Base-by-base conservation (phyloP, 2,797 vertebrate genomes). In the Gadopsis bispinosus region DNA sequence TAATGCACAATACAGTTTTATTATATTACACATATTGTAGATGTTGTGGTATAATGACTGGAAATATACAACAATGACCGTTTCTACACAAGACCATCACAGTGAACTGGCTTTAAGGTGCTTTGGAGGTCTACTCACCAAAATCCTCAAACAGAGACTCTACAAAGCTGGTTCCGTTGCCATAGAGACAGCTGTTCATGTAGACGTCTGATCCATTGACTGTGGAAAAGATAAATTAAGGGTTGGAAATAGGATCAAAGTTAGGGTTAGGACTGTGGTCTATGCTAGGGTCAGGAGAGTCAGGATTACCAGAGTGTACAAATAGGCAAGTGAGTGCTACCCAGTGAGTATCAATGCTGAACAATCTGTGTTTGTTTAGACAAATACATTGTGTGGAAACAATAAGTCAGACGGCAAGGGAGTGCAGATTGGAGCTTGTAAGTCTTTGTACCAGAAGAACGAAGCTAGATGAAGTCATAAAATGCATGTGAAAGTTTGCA, bases 121-220 rank as follows among this genome's bases (percentile, higher is more conserved):
- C 35, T 77, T 48, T 50, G 12, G 71, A 65, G 39, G 5, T 68
- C 1, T 26, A 80, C 95, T 2, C 94, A 98, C 98, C 97, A 66
- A 99, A 99, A 85, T 96, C 97, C 79, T 99, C 97, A 83, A 99
- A 99, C 70, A 99, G 95, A 29, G 98, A 99, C 91, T 98, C 98
- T 72, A 99, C 98, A 5, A 99, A 99, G 93, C 98, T 99, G 63
- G 98, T 99, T 85, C 98, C 97, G 5, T 98, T 98, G 91, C 97
- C 95, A 76, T 97, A 96, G 68, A 97, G 95, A 0, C 96, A 95
- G 0, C 97, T 97, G 95, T 99, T 99, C 96, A 98, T 95, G 0
- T 99, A 99, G 87, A 97, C 96, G 33, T 97, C 96, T 67, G 95
- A 87, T 9, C 97, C 96, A 80, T 97, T 96, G 72, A 95, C 97